A percentile compares a stretch with the other conserved stretches of the same genome.
Evolutionary conservation across 2,888 invertebrate genomes (phyloP).

Genomic region (Strigamia transsilvanica): DNA sequence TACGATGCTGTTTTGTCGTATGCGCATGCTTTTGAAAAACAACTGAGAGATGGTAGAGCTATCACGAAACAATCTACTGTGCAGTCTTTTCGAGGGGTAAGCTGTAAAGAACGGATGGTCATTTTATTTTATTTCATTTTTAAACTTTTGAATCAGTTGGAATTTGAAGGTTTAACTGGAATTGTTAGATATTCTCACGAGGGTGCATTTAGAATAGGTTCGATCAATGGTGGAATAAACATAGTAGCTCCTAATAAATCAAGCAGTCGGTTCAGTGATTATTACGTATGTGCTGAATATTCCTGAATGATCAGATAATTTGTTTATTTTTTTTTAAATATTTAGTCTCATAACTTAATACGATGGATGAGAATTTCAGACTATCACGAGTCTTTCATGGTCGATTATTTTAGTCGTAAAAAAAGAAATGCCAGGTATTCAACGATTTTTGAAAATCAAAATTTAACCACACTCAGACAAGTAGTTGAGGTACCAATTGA

Average conservation of each 20-base stretch:
- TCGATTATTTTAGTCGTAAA: neutral
- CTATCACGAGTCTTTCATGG: neutral
- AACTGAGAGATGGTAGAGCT: too few species aligned
- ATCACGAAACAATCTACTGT: neutral
- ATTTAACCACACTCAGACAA: neutral
- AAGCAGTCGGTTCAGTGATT: neutral
- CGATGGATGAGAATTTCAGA: neutral
- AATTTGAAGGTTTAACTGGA: constrained; percentile 26
- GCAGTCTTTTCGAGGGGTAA: neutral
- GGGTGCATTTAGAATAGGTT: neutral
- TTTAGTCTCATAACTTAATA: neutral
- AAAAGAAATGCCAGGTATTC: neutral
- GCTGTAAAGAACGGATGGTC: neutral
- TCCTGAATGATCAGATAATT: neutral
- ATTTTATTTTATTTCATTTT: neutral
- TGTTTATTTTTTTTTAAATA: neutral
- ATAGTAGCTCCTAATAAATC: neutral
- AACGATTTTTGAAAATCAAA: neutral
- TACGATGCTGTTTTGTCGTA: constrained; percentile 1
- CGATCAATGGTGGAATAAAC: neutral
- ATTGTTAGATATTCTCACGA: neutral
- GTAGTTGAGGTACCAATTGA: neutral
- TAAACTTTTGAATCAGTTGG: neutral
- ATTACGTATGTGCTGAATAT: neutral
- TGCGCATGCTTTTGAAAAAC: constrained; percentile 2